Percentiles rank a stretch among this genome's conserved stretches.
Evolutionary conservation across 2,888 invertebrate genomes (phyloP).

Genomic region (Euclidia mi): DNA sequence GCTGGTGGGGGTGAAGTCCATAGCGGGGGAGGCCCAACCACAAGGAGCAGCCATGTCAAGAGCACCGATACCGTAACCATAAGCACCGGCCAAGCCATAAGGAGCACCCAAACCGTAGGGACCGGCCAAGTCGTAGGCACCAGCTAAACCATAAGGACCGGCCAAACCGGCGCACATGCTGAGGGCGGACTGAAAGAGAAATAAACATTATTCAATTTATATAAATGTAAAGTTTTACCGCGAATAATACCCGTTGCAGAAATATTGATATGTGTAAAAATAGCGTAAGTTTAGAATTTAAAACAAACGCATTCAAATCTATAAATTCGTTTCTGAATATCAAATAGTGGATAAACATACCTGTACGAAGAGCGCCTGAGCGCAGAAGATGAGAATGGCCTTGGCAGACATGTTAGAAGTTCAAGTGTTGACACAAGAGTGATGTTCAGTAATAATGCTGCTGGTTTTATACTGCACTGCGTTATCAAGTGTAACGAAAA

Average conservation of each 20-base stretch:
- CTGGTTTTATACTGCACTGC: conserved; percentile 43
- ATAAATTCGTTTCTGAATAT: too few species aligned
- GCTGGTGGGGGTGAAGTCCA: conserved; percentile 59
- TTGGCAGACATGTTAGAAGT: conserved; percentile 45
- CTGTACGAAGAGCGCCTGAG: conserved; percentile 47
- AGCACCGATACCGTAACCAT: conserved; percentile 16
- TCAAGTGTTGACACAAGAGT: conserved; percentile 22
- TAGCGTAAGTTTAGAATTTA: too few species aligned
- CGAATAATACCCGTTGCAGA: neutral
- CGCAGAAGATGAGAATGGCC: conserved; percentile 37
- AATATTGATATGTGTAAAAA: neutral
- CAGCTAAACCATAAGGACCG: conserved; percentile 27
- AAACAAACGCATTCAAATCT: neutral
- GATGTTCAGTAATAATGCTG: conserved; percentile 9
- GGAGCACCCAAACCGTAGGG: conserved; percentile 3
- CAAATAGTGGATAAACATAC: too few species aligned
- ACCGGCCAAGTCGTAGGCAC: conserved; percentile 21
- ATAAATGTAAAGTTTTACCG: neutral
- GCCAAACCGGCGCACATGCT: conserved; percentile 46
- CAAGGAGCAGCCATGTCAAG: neutral
- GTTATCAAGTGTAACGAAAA: conserved; percentile 2
- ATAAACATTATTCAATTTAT: neutral
- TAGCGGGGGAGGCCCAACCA: conserved; percentile 31
- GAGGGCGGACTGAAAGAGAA: conserved; percentile 38
- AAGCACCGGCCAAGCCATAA: conserved; percentile 11